A percentile compares a stretch with the other conserved stretches of the same genome.
These are phyloP conservation scores for Pontoporia blainvillei DNA, from an alignment of 2,113 vertebrate genomes.

Conservation along the genomic window DNA sequence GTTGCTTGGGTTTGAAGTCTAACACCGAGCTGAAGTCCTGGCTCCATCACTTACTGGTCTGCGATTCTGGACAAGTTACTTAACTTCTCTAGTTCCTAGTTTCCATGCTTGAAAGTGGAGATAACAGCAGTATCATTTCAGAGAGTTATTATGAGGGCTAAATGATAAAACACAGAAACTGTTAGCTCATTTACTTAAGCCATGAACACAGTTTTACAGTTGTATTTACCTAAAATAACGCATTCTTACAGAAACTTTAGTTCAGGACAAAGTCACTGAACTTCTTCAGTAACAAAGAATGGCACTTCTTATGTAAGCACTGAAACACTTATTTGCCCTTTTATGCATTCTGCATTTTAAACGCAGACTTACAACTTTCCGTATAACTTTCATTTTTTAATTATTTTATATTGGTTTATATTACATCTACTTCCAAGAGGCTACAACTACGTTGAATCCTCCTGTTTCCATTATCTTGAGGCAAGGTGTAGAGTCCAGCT, in stretches of 20 bases:
- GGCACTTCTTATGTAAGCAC: not conserved
- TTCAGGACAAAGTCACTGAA: not conserved
- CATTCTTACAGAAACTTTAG: slow-evolving; percentile 61
- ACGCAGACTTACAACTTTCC: slow-evolving; percentile 67
- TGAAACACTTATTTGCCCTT: slow-evolving; percentile 67
- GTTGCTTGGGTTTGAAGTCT: not conserved
- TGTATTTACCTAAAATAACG: slow-evolving; percentile 70
- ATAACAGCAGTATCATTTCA: not conserved
- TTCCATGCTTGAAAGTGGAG: not conserved
- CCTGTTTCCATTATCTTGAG: slow-evolving; percentile 79
- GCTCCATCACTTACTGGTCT: not conserved
- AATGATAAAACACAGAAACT: not conserved
- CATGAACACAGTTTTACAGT: slow-evolving; percentile 71
- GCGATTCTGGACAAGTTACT: not conserved
- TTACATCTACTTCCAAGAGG: slow-evolving; percentile 75
- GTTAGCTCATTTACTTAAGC: slow-evolving; percentile 65
- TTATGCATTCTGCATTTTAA: slow-evolving; percentile 71
- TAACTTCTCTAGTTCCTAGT: not conserved
- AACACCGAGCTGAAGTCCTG: not conserved
- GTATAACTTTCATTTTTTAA: slow-evolving; percentile 25
- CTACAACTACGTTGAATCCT: slow-evolving; percentile 75
- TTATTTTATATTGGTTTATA: not conserved
- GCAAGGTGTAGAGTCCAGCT: slow-evolving; percentile 72
- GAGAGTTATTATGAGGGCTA: not conserved
- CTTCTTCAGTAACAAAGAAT: slow-evolving; percentile 14